phyloP scores from a whole-genome alignment of 1,140 invertebrate genomes.

The Ericerus pela region DNA sequence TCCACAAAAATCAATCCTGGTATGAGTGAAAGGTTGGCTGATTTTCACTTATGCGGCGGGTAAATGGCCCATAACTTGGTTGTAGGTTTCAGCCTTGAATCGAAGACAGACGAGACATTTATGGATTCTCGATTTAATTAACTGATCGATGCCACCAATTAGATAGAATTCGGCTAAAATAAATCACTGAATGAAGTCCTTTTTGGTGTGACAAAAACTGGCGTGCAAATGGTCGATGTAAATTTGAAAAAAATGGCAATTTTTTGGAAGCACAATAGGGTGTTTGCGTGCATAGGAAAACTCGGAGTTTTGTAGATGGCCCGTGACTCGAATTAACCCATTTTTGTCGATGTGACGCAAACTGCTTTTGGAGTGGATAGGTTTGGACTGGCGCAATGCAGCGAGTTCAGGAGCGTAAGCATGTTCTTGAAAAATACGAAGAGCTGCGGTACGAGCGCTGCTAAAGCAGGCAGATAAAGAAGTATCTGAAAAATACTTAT shows the following conservation, averaged over 20 bases:
- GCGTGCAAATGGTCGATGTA: slow-evolving; percentile 26
- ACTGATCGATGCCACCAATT: slow-evolving; percentile 23
- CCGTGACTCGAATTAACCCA: too few species aligned
- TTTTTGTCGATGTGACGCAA: too few species aligned
- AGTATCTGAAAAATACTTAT: too few species aligned
- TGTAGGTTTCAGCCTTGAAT: slow-evolving; percentile 3
- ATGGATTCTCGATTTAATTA: slow-evolving; percentile 18
- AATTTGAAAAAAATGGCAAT: slow-evolving; percentile 26
- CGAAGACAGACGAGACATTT: slow-evolving; percentile 26
- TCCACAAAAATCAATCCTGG: slow-evolving; percentile 31
- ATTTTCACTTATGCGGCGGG: slow-evolving; percentile 23
- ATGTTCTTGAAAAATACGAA: too few species aligned
- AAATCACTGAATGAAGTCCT: slow-evolving; percentile 21
- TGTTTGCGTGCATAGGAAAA: too few species aligned
- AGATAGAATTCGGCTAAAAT: slow-evolving; percentile 22
- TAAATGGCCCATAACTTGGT: slow-evolving; percentile 27
- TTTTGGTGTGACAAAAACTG: slow-evolving; percentile 25
- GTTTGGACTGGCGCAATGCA: too few species aligned
- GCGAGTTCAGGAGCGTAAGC: too few species aligned
- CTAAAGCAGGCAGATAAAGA: too few species aligned
- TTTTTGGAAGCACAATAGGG: slow-evolving; percentile 18
- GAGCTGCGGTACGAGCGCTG: too few species aligned
- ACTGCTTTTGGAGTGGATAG: too few species aligned
- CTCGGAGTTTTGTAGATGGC: too few species aligned
- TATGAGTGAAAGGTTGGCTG: slow-evolving; percentile 24